Evolutionary conservation across 2,113 vertebrate species (phyloP), one percentile per base, ranked within the genome.

Genomic region (Illadopsis cleaveri): DNA sequence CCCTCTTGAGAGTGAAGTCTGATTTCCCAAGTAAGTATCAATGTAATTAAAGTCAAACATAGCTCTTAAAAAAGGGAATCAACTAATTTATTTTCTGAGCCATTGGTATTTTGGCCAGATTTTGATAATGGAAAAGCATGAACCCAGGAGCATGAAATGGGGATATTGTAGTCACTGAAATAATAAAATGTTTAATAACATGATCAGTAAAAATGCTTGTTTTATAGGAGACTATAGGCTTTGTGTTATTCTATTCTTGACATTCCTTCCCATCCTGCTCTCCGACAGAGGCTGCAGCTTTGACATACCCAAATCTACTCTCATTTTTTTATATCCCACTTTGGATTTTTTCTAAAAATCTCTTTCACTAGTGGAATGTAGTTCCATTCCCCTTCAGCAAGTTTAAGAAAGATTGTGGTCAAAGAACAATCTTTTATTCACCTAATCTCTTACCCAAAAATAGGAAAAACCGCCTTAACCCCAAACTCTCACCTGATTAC

Each of bases 41-140:
- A 81, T 96, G 93, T 98, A 97, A 97, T 98, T 97, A 96, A 95
- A 97, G 91, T 94, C 58, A 96, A 97, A 97, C 80, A 94, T 24
- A 92, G 81, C 53, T 65, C 69, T 87, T 92, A 76, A 82, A 89
- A 89, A 97, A 93, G 58, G 38, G 93, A 93, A 95, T 65, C 42
- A 88, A 58, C 89, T 97, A 95, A 97, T 98, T 97, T 96, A 33
- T 97, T 97, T 97, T 91, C 76, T 96, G 48, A 83, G 56, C 83
- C 47, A 68, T 80, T 91, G 87, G 24, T 94, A 89, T 77, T 93
- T 86, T 90, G 89, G 82, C 66, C 85, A 75, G 86, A 86, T 84
- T 80, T 95, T 94, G 91, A 82, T 94, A 93, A 94, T 73, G 62
- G n/a, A 79, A 96, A 94, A 87, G 20, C 44, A 86, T 2, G 15